Percentiles rank a stretch among this genome's conserved stretches.
Evolutionary conservation across 1,140 invertebrate species (phyloP).

Genomic region (Drosophila lacertosa): DNA sequence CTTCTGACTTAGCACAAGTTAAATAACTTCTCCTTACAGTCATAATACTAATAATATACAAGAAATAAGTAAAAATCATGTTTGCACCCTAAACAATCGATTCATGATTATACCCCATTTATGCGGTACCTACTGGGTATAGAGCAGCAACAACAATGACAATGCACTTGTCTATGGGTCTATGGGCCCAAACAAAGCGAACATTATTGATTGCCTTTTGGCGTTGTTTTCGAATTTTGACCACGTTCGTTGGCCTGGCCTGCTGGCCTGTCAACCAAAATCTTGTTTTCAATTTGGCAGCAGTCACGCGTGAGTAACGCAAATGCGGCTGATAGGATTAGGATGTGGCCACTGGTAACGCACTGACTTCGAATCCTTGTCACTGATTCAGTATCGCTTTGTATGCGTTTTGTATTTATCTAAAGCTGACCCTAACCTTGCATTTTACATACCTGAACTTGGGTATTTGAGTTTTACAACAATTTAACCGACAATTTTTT

Average conservation of each 20-base stretch:
- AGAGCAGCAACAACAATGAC: neutral
- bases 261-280: slow-evolving; percentile 19
- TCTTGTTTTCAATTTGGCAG: slow-evolving; percentile 31
- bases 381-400: neutral
- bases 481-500: too few species aligned
- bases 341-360: slow-evolving; percentile 25
- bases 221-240: slow-evolving; percentile 18
- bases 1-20: neutral
- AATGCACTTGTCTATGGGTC: neutral
- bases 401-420: slow-evolving; percentile 1
- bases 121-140: neutral
- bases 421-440: neutral
- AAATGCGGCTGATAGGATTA: slow-evolving; percentile 56
- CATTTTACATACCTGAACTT: slow-evolving; percentile 3
- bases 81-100: too few species aligned
- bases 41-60: too few species aligned
- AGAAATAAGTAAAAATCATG: too few species aligned
- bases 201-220: slow-evolving; percentile 24
- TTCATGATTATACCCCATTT: neutral
- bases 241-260: slow-evolving; percentile 21
- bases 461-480: slow-evolving; percentile 8
- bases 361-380: slow-evolving; percentile 39
- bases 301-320: slow-evolving; percentile 71
- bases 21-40: too few species aligned
- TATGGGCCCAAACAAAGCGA: neutral